A percentile compares a stretch with the other conserved stretches of the same genome.
Conservation (phyloP, 2,797 vertebrate genomes). For the Urocyon cinereoargenteus region DNA sequence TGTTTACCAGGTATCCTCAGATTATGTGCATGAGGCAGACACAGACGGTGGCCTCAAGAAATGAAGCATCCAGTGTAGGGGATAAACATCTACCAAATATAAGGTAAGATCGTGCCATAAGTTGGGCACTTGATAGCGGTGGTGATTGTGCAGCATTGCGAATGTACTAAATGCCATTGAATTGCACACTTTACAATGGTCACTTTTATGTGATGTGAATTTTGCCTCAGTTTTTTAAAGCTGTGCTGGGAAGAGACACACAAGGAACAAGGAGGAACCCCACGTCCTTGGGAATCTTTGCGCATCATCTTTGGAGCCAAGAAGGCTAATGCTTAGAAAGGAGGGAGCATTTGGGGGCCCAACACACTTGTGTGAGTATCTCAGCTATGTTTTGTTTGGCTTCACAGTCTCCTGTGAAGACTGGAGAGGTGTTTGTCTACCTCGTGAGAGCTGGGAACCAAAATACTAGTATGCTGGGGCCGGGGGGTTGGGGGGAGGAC, state of each 20-base stretch:
- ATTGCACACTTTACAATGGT: neutral
- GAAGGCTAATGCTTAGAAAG: neutral
- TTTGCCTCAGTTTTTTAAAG: neutral
- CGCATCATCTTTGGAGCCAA: neutral
- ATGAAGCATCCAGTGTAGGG: neutral
- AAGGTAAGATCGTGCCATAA: neutral
- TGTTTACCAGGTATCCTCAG: neutral
- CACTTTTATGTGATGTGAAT: neutral
- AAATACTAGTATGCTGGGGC: neutral
- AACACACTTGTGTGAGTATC: neutral
- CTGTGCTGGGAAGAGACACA: neutral
- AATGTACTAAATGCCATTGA: neutral
- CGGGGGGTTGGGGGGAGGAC: neutral
- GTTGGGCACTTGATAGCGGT: neutral
- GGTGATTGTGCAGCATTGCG: neutral
- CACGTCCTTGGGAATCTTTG: neutral
- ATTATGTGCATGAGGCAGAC: neutral
- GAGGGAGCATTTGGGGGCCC: neutral
- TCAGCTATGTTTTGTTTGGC: neutral
- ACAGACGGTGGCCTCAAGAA: neutral
- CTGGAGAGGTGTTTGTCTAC: neutral
- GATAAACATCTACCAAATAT: neutral
- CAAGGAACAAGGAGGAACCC: neutral
- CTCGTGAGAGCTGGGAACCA: neutral
- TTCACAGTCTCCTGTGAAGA: neutral